Percentiles rank a stretch among this genome's conserved stretches.
Evolutionary conservation across 2,888 invertebrate genomes (phyloP).

Genomic region (Tridacna gigas): DNA sequence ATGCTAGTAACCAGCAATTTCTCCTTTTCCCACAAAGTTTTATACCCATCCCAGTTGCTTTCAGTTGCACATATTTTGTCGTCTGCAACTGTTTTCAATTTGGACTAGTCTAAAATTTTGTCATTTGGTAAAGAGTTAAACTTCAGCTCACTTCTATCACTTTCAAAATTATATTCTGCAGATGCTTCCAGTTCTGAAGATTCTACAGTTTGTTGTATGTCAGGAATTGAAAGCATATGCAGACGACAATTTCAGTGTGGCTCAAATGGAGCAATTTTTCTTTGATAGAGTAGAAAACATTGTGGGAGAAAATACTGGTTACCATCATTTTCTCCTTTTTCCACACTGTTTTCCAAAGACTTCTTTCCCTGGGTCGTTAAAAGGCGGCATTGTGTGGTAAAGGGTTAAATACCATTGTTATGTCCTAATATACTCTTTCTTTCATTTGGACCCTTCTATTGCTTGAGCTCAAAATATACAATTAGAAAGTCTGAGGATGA

Average conservation of each 20-base stretch:
- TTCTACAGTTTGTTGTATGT: too few species aligned
- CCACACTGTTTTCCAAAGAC: background rate
- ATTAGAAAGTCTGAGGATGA: too few species aligned
- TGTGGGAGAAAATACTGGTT: background rate
- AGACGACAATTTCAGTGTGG: too few species aligned
- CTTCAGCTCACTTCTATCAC: background rate
- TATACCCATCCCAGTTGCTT: background rate
- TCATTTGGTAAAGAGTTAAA: too few species aligned
- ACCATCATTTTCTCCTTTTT: background rate
- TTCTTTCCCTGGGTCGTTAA: background rate
- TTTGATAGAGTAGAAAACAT: background rate
- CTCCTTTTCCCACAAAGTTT: conserved; percentile 4
- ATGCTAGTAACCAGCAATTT: background rate
- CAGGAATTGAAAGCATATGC: too few species aligned
- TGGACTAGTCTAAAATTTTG: background rate
- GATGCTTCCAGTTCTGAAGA: background rate
- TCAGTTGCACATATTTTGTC: background rate
- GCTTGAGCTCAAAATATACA: too few species aligned
- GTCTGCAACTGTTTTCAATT: background rate
- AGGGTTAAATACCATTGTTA: too few species aligned
- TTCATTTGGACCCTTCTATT: too few species aligned
- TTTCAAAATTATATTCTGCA: too few species aligned
- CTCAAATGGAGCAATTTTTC: too few species aligned
- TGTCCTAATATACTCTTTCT: too few species aligned
- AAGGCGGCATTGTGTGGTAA: background rate